These are phyloP conservation scores for Drosophila nr. medialis DNA, from an alignment of 2,888 invertebrate species.

Conservation along the genomic window DNA sequence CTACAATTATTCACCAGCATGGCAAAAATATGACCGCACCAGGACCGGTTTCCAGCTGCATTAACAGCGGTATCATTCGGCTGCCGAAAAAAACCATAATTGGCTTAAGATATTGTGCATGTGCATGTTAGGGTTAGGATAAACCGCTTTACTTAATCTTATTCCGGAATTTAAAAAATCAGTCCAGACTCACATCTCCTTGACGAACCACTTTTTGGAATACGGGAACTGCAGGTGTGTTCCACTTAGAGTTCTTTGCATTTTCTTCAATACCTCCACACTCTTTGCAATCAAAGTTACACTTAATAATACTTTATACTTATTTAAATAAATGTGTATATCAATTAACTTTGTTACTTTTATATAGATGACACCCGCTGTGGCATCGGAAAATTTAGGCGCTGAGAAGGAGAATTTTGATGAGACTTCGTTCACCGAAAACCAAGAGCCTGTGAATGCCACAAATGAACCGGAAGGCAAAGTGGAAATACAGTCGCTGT, in stretches of 20 bases:
- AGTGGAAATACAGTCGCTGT: conserved; percentile 86
- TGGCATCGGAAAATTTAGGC: conserved; percentile 4
- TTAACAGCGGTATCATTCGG: neutral
- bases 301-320: neutral
- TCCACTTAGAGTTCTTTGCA: neutral
- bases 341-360: neutral
- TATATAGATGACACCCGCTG: conserved; percentile 5
- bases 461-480: conserved; percentile 22
- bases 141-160: neutral
- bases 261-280: neutral
- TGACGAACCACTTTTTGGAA: neutral
- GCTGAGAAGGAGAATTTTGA: conserved; percentile 40
- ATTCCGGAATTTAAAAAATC: too few relatives aligned
- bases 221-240: neutral
- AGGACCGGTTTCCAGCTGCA: neutral
- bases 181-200: neutral
- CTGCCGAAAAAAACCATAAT: too few relatives aligned
- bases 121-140: neutral
- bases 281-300: neutral
- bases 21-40: neutral
- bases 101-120: neutral
- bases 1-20: neutral
- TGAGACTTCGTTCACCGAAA: conserved; percentile 64
- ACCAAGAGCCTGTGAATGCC: conserved; percentile 20
- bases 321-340: neutral